Evolutionary conservation across 2,113 vertebrate genomes (phyloP).

Genomic region (Progne subis): DNA sequence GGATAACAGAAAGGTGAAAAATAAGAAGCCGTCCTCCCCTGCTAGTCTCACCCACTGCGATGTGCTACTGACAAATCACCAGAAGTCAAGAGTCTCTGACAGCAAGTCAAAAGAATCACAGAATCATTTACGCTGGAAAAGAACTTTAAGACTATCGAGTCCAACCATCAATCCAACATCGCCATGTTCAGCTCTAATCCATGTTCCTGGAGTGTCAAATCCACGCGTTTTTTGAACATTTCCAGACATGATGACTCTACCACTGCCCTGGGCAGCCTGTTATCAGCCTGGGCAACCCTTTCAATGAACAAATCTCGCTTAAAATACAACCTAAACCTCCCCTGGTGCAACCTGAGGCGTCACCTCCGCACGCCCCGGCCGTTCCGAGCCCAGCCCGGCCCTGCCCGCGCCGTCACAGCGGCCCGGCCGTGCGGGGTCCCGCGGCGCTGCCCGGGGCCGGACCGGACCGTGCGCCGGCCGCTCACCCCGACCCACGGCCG

Average conservation of each 20-base stretch:
- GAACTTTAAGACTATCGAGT: neutral
- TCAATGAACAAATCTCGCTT: neutral
- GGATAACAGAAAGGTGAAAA: neutral
- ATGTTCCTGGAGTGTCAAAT: too few relatives aligned
- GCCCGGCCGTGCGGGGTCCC: too few relatives aligned
- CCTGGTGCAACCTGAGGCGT: neutral
- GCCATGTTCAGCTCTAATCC: neutral
- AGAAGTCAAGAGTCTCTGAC: neutral
- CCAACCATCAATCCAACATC: neutral
- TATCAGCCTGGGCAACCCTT: neutral
- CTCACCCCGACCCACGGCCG: too few relatives aligned
- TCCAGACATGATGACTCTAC: neutral
- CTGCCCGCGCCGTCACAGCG: neutral
- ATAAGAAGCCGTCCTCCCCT: neutral
- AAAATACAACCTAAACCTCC: neutral
- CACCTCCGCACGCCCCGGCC: neutral
- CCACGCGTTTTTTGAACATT: fast-evolving
- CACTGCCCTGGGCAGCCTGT: neutral
- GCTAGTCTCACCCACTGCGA: neutral
- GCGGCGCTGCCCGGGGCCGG: too few relatives aligned
- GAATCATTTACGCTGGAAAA: neutral
- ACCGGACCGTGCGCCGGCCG: too few relatives aligned
- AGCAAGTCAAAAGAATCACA: neutral
- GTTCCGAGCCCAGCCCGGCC: neutral
- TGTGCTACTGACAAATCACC: neutral